phyloP scores from a whole-genome alignment of 2,888 invertebrate genomes.

The Eurytoma adleriae region DNA sequence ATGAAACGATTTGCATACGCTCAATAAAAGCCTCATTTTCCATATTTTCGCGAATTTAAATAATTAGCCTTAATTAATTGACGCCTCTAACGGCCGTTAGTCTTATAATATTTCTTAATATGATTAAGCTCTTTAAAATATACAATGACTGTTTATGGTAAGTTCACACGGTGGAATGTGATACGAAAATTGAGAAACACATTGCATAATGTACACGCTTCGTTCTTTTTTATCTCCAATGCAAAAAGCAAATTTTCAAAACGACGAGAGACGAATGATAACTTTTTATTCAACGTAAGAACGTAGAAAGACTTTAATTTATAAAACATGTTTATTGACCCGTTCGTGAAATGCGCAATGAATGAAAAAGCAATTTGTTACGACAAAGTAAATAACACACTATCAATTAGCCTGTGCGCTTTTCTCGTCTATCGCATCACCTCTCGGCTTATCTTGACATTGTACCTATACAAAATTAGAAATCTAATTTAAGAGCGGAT shows the following conservation, averaged over 20 bases:
- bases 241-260: too few relatives aligned
- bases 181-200: too few relatives aligned
- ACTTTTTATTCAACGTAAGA: too few relatives aligned
- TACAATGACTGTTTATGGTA: too few relatives aligned
- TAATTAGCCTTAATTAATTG: too few relatives aligned
- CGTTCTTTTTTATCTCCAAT: neutral
- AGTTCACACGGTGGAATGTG: too few relatives aligned
- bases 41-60: too few relatives aligned
- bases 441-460: slow-evolving; percentile 5
- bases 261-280: too few relatives aligned
- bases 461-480: slow-evolving; percentile 38
- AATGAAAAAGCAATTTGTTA: neutral
- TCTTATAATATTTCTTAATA: neutral
- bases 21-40: too few relatives aligned
- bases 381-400: neutral
- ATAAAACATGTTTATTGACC: neutral
- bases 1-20: too few relatives aligned
- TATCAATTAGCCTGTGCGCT: neutral
- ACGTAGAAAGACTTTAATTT: too few relatives aligned
- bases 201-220: neutral
- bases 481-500: slow-evolving; percentile 45
- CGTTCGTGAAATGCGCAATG: neutral
- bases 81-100: too few relatives aligned
- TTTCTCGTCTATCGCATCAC: neutral
- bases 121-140: neutral